phyloP scores from a whole-genome alignment of 2,888 invertebrate species.

The Amphimallon solstitiale region DNA sequence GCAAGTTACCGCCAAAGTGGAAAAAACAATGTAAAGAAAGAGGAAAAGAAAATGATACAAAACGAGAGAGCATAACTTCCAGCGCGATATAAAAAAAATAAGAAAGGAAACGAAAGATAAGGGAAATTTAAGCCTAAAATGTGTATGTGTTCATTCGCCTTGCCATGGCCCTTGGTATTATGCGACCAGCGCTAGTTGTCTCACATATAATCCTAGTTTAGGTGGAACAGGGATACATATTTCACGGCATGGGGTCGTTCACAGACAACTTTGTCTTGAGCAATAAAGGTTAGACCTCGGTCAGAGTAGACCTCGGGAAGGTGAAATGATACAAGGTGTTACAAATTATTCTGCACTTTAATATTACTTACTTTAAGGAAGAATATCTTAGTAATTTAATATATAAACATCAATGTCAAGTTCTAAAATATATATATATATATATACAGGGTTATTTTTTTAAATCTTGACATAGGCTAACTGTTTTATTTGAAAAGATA shows the following conservation, averaged over 20 bases:
- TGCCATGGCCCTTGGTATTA: constrained; percentile 8
- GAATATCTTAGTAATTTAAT: background rate
- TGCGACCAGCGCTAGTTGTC: constrained; percentile 20
- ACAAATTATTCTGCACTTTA: constrained; percentile 5
- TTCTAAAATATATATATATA: too few species aligned
- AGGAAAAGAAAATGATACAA: constrained; percentile 3
- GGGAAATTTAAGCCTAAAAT: constrained; percentile 17
- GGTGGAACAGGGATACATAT: constrained; percentile 19
- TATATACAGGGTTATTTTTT: too few species aligned
- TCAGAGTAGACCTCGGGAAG: constrained; percentile 1
- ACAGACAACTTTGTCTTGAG: constrained; percentile 19
- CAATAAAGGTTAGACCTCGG: constrained; percentile 22
- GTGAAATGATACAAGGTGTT: background rate
- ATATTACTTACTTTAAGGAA: background rate
- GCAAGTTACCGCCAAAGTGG: background rate
- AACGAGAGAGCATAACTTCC: constrained; percentile 3
- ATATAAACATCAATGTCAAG: too few species aligned
- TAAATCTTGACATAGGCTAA: too few species aligned
- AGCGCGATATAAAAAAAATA: constrained; percentile 1
- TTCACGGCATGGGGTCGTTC: constrained; percentile 7
- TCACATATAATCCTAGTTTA: constrained; percentile 28
- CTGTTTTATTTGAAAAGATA: too few species aligned
- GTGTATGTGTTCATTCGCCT: constrained; percentile 14
- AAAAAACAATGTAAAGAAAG: background rate
- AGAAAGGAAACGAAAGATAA: background rate